Conservation (phyloP, 2,888 invertebrate species). For the Ormyrus pomaceus region DNA sequence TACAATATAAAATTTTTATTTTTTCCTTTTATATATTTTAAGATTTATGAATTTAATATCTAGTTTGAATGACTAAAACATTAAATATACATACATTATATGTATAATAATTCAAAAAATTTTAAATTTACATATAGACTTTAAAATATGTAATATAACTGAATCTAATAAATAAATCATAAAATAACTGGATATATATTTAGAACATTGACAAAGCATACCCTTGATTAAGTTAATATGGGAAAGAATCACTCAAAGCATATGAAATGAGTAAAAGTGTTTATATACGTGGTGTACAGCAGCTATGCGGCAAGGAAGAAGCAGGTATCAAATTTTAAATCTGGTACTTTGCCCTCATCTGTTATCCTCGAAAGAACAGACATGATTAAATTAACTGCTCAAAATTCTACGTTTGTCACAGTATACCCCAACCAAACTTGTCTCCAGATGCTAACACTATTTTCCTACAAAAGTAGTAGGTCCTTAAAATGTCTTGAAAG, state of each 20-base stretch:
- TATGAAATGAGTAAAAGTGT: neutral
- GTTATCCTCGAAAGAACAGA: neutral
- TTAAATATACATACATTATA: no score
- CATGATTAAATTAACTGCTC: neutral
- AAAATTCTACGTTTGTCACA: neutral
- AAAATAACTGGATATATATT: no score
- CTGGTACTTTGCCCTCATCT: neutral
- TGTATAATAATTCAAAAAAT: no score
- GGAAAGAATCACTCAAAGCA: neutral
- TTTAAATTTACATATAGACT: no score
- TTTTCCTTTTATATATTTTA: neutral
- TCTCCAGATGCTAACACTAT: constrained; percentile 21
- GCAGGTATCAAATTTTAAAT: constrained; percentile 6
- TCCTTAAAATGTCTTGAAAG: neutral
- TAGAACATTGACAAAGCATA: neutral
- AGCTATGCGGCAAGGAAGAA: constrained; percentile 39
- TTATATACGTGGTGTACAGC: constrained; percentile 14
- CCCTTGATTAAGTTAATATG: neutral
- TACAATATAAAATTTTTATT: neutral
- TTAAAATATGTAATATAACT: no score
- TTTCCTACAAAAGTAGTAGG: constrained; percentile 23
- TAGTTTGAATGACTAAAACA: no score
- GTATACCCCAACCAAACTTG: neutral
- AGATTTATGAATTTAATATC: no score
- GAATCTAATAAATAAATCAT: no score